Evolutionary conservation across 2,797 vertebrate species (phyloP).

Genomic region (Cossypha dichroa): DNA sequence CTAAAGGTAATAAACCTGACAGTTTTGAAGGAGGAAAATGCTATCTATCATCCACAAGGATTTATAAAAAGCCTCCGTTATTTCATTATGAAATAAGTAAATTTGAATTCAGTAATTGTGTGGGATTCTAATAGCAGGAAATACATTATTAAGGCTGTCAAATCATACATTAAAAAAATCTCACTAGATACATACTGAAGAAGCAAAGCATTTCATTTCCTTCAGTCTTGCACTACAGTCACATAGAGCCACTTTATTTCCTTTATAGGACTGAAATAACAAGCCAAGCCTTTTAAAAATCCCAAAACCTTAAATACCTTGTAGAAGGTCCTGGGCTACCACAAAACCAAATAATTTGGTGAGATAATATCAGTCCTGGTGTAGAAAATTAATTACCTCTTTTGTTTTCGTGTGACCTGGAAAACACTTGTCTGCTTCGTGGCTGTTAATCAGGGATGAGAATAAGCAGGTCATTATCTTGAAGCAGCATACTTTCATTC

Average conservation of each 20-base stretch:
- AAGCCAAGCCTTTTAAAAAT: not conserved
- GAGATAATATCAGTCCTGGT: not conserved
- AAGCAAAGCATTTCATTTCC: not conserved
- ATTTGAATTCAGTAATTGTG: not conserved
- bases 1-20: not conserved
- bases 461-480: not conserved
- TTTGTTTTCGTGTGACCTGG: not conserved
- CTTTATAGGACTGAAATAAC: not conserved
- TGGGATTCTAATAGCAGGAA: not conserved
- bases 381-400: not conserved
- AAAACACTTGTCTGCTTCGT: not conserved
- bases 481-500: not conserved
- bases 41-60: not conserved
- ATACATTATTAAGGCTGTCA: not conserved
- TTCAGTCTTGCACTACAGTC: not conserved
- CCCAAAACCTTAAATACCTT: not conserved
- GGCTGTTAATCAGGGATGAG: not conserved
- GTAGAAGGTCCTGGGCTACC: not conserved
- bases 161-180: not conserved
- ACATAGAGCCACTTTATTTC: fast-evolving
- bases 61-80: not conserved
- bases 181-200: not conserved
- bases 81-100: not conserved
- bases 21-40: not conserved
- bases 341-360: not conserved